These are phyloP conservation scores for Lepidurus packardi DNA, from an alignment of 1,140 invertebrate genomes.

Conservation along the genomic window DNA sequence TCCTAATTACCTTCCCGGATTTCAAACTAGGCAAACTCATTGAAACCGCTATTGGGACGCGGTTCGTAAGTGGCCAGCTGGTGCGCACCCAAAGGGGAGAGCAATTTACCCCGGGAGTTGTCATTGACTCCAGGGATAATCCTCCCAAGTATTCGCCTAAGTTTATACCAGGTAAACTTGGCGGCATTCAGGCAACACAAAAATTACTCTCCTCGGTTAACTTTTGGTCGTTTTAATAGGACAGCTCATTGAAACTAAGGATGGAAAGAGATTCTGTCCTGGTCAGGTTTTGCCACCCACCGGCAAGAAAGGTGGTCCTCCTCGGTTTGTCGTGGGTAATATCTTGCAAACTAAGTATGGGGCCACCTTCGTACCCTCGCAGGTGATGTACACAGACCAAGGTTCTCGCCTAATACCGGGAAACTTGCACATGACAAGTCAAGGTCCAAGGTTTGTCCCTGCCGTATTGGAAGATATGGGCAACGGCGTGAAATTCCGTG, in stretches of 20 bases:
- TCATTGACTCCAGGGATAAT: conserved; percentile 54
- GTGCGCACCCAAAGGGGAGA: conserved; percentile 62
- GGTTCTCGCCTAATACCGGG: conserved; percentile 47
- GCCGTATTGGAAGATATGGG: conserved; percentile 67
- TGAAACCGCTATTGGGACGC: conserved; percentile 52
- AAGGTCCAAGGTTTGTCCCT: conserved; percentile 60
- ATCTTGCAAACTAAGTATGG: conserved; percentile 38
- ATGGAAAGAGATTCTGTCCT: conserved; percentile 40
- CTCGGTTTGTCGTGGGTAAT: conserved; percentile 61
- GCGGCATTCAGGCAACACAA: conserved; percentile 40
- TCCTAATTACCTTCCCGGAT: conserved; percentile 44
- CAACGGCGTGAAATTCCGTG: conserved; percentile 61
- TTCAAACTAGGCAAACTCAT: conserved; percentile 66
- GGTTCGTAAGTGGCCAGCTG: conserved; percentile 63
- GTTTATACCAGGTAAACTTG: conserved; percentile 39
- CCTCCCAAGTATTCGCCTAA: conserved; percentile 31
- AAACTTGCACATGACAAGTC: conserved; percentile 52
- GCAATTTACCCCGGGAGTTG: conserved; percentile 66
- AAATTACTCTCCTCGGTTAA: conserved; percentile 36
- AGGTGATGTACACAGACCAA: conserved; percentile 33
- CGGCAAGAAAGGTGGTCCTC: conserved; percentile 46
- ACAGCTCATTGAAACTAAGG: conserved; percentile 37
- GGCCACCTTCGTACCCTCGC: conserved; percentile 31
- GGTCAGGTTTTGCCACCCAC: conserved; percentile 48
- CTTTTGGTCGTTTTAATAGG: conserved; percentile 64